Evolutionary conservation across 2,113 vertebrate species (phyloP), one percentile per base, ranked within the genome.

Genomic region (Dendropsophus ebraccatus): DNA sequence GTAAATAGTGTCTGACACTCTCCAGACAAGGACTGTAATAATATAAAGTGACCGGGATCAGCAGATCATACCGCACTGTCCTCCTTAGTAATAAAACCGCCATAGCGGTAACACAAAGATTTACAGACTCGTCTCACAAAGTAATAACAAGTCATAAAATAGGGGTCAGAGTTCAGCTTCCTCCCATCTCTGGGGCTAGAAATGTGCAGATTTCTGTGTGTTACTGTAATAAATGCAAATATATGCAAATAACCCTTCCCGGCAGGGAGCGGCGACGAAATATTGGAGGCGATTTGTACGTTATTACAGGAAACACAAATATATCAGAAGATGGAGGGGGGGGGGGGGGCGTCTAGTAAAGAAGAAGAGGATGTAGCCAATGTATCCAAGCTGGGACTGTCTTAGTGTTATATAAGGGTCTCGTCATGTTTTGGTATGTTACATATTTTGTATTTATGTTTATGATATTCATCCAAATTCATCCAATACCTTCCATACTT

Each of bases 171-270:
- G 19, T 73, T 35, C 67, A 52, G 9, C 17, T 81, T 52, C 30
- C 25, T 54, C 49, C 60, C 19, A 21, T 82, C n/a, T 73, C 21
- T 25, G 30, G 41, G 23, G 58, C 54, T 21, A 45, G 47, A 84
- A 67, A 60, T 84, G 54, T 25, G 47, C 21, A 58, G 30, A 56
- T 41, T 83, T 54, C 47, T 14, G 58, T 35, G 35, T 73, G 41
- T 80, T 80, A 80, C 54, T 60, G 77, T 84, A 84, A 67, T 75
- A 60, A 49, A 60, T 80, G 77, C 77, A 80, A 84, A 84, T 75
- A 12, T 28, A 75, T 84, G 82, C 82, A 83, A 75, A 83, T 83
- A 60, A 14, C 12, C n/a, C 41, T 62, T 84, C 70, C 49, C 52
- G 49, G 70, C 69, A 74, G 82, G 70, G 82, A 54, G 35, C 54